These are phyloP conservation scores for Urechis unicinctus DNA, from an alignment of 2,888 invertebrate species.

Conservation along the genomic window DNA sequence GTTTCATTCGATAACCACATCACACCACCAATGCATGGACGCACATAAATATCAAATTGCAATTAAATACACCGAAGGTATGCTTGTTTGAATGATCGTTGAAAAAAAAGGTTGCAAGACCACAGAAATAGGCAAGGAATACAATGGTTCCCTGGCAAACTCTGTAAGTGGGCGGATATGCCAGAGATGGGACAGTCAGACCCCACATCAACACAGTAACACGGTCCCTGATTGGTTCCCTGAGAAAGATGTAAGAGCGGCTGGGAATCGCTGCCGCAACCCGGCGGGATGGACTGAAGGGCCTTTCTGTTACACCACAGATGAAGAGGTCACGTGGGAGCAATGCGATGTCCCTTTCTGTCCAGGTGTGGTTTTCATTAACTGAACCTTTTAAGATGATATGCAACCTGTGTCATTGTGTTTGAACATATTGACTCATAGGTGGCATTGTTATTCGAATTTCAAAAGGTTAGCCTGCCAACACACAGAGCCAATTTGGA, in stretches of 20 bases:
- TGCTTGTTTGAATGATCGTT: too few relatives aligned
- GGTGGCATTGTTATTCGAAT: too few relatives aligned
- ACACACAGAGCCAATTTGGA: too few relatives aligned
- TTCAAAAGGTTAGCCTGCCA: too few relatives aligned
- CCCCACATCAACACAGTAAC: slow-evolving; percentile 3
- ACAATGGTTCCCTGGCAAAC: neutral
- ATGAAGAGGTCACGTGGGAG: neutral
- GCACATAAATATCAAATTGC: too few relatives aligned
- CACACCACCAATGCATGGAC: too few relatives aligned
- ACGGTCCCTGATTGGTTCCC: slow-evolving; percentile 2
- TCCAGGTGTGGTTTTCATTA: neutral
- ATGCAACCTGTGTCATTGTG: too few relatives aligned
- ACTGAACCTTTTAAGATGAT: neutral
- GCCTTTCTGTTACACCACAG: slow-evolving; percentile 2
- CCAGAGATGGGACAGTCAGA: slow-evolving; percentile 6
- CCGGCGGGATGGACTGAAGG: slow-evolving; percentile 1
- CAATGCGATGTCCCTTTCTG: slow-evolving; percentile 4
- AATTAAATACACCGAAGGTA: too few relatives aligned
- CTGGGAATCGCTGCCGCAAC: slow-evolving; percentile 1
- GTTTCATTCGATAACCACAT: too few relatives aligned
- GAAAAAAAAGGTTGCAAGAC: slow-evolving; percentile 2
- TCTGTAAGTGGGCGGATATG: slow-evolving; percentile 1
- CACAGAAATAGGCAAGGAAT: neutral
- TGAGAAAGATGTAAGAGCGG: neutral
- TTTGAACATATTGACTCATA: too few relatives aligned